Evolutionary conservation across 2,888 invertebrate genomes (phyloP), one percentile per base, ranked within the genome.

Genomic region (Scaeva pyrastri): DNA sequence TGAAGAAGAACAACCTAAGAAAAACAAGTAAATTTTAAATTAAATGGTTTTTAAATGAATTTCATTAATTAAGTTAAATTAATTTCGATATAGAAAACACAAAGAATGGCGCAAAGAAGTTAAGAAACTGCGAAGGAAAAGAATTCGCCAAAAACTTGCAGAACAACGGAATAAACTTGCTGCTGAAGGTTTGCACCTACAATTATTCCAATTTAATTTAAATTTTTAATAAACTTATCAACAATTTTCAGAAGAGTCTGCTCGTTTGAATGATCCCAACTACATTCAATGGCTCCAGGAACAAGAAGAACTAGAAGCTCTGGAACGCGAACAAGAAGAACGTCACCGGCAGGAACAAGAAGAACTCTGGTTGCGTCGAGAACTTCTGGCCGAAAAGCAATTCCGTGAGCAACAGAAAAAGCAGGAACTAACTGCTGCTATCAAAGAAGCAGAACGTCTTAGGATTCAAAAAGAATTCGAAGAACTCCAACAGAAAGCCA

Each of bases 61-160:
- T 56, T 26, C 8, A 31, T 1, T 26, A 3, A 41, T 19, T 39
- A 60, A 80, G 48, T 11, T 12, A 0, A 3, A n/a, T 26, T 21
- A 50, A 56, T 11, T 8, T 0, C 2, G 19, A 1, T 36, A 1
- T 12, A 86, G 82, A 45, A 71, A 36, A 14, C 88, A 85, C 45
- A 94, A 94, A 89, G 93, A 94, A 90, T 97, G 97, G 96, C 94
- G 97, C 89, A 95, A 95, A 92, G 89, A 94, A 84, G 96, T 94
- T 0, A 97, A 97, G 92, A 96, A 94, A 89, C 93, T 94, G 89
- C 94, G 97, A 92, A 94, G 97, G 81, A 95, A 95, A 91, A 94
- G 94, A 76, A 93, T 95, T 81, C 93, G 97, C 64, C 95, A 93
- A 87, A 90, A 91, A 88, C 89, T 91, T 72, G 97, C 97, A 1